Conservation (phyloP, 2,888 invertebrate species). For the Isoperla grammatica region DNA sequence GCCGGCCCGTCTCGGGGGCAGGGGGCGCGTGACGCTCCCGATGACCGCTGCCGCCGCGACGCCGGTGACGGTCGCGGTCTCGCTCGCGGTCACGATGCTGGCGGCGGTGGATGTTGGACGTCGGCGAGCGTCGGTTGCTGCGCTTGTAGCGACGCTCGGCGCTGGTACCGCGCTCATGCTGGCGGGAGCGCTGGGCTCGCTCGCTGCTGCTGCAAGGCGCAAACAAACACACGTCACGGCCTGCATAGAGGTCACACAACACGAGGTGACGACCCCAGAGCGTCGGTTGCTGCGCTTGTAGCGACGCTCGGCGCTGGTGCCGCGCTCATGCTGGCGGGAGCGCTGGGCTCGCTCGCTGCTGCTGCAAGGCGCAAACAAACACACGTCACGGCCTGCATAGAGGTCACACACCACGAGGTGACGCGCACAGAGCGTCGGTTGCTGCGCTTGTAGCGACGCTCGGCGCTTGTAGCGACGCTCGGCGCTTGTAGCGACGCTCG, state of each 20-base stretch:
- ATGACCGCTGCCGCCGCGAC: constrained; percentile 48
- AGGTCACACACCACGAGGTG: no score
- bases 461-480: constrained; percentile 76
- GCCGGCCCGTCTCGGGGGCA: constrained; percentile 27
- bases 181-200: constrained; percentile 53
- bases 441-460: constrained; percentile 79
- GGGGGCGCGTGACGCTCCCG: constrained; percentile 39
- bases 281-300: constrained; percentile 81
- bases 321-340: constrained; percentile 60
- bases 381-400: no score
- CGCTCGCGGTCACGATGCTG: constrained; percentile 41
- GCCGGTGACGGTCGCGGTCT: constrained; percentile 48
- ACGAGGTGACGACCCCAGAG: constrained; percentile 49
- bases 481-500: constrained; percentile 76
- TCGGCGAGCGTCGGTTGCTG: constrained; percentile 76
- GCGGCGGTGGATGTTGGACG: constrained; percentile 67
- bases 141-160: constrained; percentile 80
- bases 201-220: constrained; percentile 50
- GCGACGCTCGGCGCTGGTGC: constrained; percentile 71
- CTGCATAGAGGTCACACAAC: no score
- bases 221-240: no score
- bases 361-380: constrained; percentile 37
- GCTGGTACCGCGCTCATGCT: constrained; percentile 67
- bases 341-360: constrained; percentile 56
- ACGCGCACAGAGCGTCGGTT: constrained; percentile 76